Conservation (phyloP, 2,888 invertebrate genomes). For the Lucinisca nassula region DNA sequence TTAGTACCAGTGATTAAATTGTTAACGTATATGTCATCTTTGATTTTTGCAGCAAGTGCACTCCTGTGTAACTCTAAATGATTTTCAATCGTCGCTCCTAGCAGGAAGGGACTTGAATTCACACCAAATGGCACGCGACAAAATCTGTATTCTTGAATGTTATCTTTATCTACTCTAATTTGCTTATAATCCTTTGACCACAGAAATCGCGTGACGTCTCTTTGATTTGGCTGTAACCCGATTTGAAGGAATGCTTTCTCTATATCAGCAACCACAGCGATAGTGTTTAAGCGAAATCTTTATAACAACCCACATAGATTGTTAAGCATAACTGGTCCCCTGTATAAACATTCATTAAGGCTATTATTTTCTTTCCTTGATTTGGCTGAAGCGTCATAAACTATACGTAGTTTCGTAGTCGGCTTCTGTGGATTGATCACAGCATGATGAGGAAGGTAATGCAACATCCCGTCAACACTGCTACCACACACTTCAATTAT, state of each 20-base stretch:
- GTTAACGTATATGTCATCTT: not conserved
- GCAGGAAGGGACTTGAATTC: conserved; percentile 19
- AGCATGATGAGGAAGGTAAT: too few relatives aligned
- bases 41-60: not conserved
- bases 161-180: not conserved
- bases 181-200: conserved; percentile 16
- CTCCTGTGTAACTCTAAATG: not conserved
- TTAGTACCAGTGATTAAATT: not conserved
- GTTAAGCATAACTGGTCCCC: conserved; percentile 25
- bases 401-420: conserved; percentile 5
- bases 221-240: not conserved
- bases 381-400: conserved; percentile 15
- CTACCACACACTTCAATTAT: too few relatives aligned
- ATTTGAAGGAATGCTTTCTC: not conserved
- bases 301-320: conserved; percentile 13
- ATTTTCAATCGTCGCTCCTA: conserved; percentile 15
- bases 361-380: conserved; percentile 10
- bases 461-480: too few relatives aligned
- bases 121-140: conserved; percentile 30
- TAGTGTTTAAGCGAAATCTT: conserved; percentile 5
- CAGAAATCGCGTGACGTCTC: conserved; percentile 19
- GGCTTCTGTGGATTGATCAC: too few relatives aligned
- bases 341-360: conserved; percentile 41
- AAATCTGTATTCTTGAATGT: conserved; percentile 29
- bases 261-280: conserved; percentile 20